Evolutionary conservation across 2,888 invertebrate species (phyloP).

Genomic region (Ophion costatus): DNA sequence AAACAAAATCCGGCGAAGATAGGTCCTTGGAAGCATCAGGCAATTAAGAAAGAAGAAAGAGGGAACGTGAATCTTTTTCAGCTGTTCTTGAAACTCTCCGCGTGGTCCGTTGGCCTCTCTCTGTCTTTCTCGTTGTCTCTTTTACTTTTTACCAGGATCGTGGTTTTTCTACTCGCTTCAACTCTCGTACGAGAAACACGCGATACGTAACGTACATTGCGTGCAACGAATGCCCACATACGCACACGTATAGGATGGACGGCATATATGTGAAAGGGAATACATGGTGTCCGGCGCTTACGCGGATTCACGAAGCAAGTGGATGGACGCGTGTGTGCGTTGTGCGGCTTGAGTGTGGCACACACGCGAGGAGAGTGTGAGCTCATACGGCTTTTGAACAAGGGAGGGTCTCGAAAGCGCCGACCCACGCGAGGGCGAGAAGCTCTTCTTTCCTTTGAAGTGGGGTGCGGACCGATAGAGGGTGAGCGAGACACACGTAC

Average conservation of each 20-base stretch:
- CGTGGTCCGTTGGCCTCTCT: constrained; percentile 48
- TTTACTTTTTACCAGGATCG: constrained; percentile 44
- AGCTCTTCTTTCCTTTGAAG: constrained; percentile 50
- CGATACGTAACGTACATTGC: constrained; percentile 16
- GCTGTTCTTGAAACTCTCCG: constrained; percentile 64
- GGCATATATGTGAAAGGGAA: not conserved
- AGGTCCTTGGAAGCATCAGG: constrained; percentile 18
- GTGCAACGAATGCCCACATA: constrained; percentile 28
- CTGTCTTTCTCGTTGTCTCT: constrained; percentile 29
- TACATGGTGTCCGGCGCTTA: constrained; percentile 38
- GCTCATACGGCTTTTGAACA: constrained; percentile 62
- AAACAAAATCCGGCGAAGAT: not conserved
- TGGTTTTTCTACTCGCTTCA: constrained; percentile 68
- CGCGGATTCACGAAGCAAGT: constrained; percentile 53
- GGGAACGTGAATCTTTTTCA: constrained; percentile 51
- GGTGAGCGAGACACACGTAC: constrained; percentile 66
- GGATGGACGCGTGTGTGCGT: constrained; percentile 18
- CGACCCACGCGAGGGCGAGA: constrained; percentile 46
- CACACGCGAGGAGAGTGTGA: constrained; percentile 56
- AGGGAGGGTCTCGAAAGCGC: constrained; percentile 60
- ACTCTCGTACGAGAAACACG: constrained; percentile 55
- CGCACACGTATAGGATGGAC: not conserved
- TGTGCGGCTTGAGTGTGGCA: not conserved
- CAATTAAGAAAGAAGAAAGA: constrained; percentile 57
- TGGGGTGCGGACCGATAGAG: constrained; percentile 52